Conservation (phyloP, 2,113 vertebrate species). For the Neodon shergylaensis region DNA sequence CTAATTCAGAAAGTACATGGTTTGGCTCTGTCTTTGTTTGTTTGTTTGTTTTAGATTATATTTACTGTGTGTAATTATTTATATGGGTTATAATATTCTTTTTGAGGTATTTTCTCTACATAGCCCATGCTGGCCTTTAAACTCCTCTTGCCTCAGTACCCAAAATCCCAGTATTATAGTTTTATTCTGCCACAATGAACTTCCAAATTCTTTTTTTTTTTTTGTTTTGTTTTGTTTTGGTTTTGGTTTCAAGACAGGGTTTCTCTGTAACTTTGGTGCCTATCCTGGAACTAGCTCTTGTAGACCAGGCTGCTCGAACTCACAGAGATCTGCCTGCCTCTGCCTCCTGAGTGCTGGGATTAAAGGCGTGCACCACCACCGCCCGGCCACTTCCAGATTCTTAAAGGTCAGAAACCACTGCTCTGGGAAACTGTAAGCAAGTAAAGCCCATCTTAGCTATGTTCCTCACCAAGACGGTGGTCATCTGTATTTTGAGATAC, state of each 20-base stretch:
- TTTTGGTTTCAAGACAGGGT: too few species aligned
- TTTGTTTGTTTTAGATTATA: conserved; percentile 31
- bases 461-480: not conserved
- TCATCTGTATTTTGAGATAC: not conserved
- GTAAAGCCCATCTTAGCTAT: not conserved
- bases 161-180: not conserved
- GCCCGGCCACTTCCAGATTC: not conserved
- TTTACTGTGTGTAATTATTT: conserved; percentile 31
- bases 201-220: not conserved
- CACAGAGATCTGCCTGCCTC: too few species aligned
- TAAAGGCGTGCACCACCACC: too few species aligned
- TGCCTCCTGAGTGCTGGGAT: too few species aligned
- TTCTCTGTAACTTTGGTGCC: too few species aligned
- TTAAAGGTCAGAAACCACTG: conserved; percentile 47
- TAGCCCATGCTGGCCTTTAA: not conserved
- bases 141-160: not conserved
- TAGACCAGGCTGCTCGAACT: too few species aligned
- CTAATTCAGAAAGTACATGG: conserved; percentile 23
- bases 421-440: conserved; percentile 19
- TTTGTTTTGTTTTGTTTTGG: too few species aligned
- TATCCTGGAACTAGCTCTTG: too few species aligned
- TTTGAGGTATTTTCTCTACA: not conserved
- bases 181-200: not conserved
- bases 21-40: conserved; percentile 42
- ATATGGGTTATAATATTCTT: not conserved